Conservation (phyloP, 35 echinoderm and acorn worm species). For the Amphiura filiformis region DNA sequence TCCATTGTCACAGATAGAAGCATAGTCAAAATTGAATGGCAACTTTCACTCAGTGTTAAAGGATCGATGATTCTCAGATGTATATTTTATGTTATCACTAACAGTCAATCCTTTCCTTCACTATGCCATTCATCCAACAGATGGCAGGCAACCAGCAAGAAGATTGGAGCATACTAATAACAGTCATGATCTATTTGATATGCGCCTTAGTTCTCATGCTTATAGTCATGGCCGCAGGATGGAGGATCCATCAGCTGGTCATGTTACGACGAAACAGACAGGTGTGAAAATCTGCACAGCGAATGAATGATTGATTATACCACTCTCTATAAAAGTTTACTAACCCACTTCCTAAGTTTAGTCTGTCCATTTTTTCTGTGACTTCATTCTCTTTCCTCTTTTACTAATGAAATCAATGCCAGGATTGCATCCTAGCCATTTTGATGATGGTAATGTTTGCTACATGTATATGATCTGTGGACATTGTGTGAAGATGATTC, state of each 20-base stretch:
- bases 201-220: conserved; percentile 48
- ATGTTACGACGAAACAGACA: conserved; percentile 25
- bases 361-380: not conserved
- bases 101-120: not conserved
- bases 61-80: too few relatives aligned
- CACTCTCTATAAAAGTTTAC: not conserved
- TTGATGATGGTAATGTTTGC: not conserved
- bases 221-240: conserved; percentile 30
- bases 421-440: not conserved
- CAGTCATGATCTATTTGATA: conserved; percentile 39
- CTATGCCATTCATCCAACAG: too few relatives aligned
- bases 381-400: not conserved
- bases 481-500: too few relatives aligned
- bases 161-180: conserved; percentile 19
- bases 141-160: not conserved
- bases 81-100: not conserved
- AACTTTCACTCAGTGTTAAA: too few relatives aligned
- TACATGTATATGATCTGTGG: not conserved
- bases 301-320: not conserved
- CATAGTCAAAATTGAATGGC: too few relatives aligned
- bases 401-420: not conserved
- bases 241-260: conserved; percentile 50
- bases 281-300: conserved; percentile 6
- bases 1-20: too few relatives aligned
- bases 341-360: not conserved